Evolutionary conservation across 1,140 invertebrate species (phyloP), one percentile per base, ranked within the genome.

Genomic region (Eubasilissa regina): DNA sequence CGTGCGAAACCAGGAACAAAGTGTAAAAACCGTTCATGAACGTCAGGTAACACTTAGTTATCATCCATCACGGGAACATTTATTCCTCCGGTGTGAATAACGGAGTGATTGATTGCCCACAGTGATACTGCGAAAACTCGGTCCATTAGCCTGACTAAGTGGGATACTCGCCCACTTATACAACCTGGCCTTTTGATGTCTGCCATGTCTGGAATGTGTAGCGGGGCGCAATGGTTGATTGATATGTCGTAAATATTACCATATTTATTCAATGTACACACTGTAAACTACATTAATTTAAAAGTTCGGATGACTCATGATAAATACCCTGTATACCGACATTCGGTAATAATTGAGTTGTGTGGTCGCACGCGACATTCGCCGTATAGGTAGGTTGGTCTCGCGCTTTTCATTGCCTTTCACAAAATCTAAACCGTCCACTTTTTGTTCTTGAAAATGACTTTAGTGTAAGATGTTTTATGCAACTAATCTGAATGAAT

Each of bases 61-160:
- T 68, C 75, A 77, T 77, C 75, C 75, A 77, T 77, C 75, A 77
- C 45, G 75, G 73, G 48, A 74, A 77, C 75, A 77, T 53, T 77
- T 53, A 66, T 66, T 53, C 47, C 44, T 35, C 60, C 8, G 60
- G 15, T 43, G 53, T 45, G 70, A 56, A 74, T 55, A 55, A 55
- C 13, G 60, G 45, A 53, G 64, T 77, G 75, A 77, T 77, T 77
- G 75, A 77, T 77, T 19, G 75, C 75, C 21, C 17, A n/a, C 75
- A 53, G 75, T 77, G 75, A 77, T 64, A 66, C 58, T 62, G 75
- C 75, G 75, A 77, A 75, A 75, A 77, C 15, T 64, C 75, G 51
- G 44, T 77, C 75, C 75, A 77, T 77, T 77, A 77, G 75, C 47
- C 4, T 66, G 75, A 77, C 58, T 74, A 74, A 74, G 70, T 74